Conservation (phyloP, 2,797 vertebrate genomes). For the Cichlasoma orientale region DNA sequence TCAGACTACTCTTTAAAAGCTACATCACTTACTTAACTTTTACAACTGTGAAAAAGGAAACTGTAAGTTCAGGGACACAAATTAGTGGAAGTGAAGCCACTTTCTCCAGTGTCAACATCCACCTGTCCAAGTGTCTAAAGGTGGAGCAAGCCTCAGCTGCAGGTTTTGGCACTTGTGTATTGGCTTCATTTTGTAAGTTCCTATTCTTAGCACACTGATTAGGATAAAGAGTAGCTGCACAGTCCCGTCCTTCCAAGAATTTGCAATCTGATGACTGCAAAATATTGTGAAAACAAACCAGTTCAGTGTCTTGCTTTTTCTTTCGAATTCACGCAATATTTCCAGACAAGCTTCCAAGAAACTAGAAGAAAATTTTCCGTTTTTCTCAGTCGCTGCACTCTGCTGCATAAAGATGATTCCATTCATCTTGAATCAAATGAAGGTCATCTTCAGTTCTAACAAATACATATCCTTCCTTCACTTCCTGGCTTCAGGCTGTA, state of each 20-base stretch:
- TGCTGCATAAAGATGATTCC: not conserved
- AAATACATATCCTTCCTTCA: not conserved
- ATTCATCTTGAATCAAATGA: not conserved
- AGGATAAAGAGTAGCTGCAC: not conserved
- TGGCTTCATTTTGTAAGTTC: not conserved
- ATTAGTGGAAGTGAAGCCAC: not conserved
- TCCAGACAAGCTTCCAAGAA: not conserved
- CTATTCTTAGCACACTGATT: not conserved
- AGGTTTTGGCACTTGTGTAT: not conserved
- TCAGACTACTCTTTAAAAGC: not conserved
- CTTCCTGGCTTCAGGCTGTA: not conserved
- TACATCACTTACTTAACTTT: not conserved
- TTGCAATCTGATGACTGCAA: not conserved
- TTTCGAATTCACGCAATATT: not conserved
- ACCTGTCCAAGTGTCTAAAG: not conserved
- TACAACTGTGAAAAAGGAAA: not conserved
- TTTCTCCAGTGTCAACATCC: not conserved
- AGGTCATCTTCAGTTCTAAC: not conserved
- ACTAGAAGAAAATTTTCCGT: not conserved
- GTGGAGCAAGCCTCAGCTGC: not conserved
- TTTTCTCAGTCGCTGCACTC: not conserved
- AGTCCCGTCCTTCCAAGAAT: not conserved
- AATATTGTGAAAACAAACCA: not conserved
- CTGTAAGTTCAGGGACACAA: not conserved
- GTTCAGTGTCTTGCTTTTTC: not conserved